Conservation (phyloP, 2,797 vertebrate species). For the Bryconaethiops microstoma region DNA sequence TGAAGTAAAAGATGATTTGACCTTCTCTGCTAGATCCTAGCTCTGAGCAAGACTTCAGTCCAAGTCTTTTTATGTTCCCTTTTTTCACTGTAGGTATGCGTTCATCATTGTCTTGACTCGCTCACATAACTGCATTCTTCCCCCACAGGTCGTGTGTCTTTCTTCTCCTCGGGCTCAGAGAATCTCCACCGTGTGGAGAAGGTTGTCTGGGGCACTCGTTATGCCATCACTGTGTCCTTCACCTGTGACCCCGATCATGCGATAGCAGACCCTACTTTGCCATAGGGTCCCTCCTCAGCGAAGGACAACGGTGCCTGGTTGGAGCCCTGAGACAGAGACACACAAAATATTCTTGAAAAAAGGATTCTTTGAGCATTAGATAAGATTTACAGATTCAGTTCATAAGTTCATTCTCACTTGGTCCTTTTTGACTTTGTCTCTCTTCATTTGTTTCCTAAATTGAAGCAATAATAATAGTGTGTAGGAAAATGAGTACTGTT, state of each 20-base stretch:
- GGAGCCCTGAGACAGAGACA: conserved; percentile 59
- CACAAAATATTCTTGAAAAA: background rate
- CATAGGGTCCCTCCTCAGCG: conserved; percentile 53
- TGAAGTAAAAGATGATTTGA: background rate
- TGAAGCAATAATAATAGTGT: background rate
- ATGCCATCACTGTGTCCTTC: conserved; percentile 88
- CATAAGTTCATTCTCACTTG: background rate
- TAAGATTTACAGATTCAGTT: background rate
- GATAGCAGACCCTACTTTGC: conserved; percentile 84
- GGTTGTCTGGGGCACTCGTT: conserved; percentile 57
- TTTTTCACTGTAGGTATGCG: background rate
- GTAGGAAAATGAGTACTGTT: background rate
- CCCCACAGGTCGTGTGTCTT: conserved; percentile 87
- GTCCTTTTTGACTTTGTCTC: background rate
- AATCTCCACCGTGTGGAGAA: conserved; percentile 95
- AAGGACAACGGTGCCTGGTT: conserved; percentile 44
- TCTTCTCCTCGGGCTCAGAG: conserved; percentile 95
- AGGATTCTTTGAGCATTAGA: background rate
- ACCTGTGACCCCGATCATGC: conserved; percentile 87
- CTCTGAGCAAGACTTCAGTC: background rate
- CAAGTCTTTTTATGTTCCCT: background rate
- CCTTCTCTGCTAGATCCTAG: background rate
- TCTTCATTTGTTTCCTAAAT: background rate
- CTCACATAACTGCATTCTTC: conserved; percentile 41
- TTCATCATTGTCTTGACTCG: conserved; percentile 13